phyloP scores from a whole-genome alignment of 2,888 invertebrate genomes.

The Cosmia trapezina region DNA sequence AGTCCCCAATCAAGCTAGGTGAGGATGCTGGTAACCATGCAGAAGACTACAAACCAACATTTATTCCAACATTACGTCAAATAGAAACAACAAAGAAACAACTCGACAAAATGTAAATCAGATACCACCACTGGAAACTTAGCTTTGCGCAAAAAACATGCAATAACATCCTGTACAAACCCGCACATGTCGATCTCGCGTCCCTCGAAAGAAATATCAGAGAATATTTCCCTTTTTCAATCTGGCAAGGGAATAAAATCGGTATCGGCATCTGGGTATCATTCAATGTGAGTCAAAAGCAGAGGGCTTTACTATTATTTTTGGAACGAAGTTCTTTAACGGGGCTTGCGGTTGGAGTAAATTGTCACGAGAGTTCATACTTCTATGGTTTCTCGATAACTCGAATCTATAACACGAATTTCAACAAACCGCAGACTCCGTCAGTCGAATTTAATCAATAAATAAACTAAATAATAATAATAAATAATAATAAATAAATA shows the following conservation, averaged over 20 bases:
- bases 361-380: too few species aligned
- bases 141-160: constrained; percentile 39
- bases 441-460: too few species aligned
- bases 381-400: too few species aligned
- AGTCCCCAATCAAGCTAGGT: not conserved
- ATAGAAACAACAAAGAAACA: constrained; percentile 21
- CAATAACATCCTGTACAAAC: constrained; percentile 38
- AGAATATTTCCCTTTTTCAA: constrained; percentile 58
- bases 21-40: not conserved
- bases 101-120: constrained; percentile 51
- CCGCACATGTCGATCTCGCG: constrained; percentile 30
- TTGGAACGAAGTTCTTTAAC: not conserved
- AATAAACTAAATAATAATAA: too few species aligned
- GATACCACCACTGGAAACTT: constrained; percentile 1
- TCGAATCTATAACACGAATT: too few species aligned
- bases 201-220: constrained; percentile 45
- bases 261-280: constrained; percentile 40
- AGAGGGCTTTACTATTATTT: constrained; percentile 37
- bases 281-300: constrained; percentile 39
- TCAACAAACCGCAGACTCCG: too few species aligned
- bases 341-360: too few species aligned
- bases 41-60: constrained; percentile 1
- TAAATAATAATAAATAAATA: too few species aligned
- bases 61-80: constrained; percentile 2
- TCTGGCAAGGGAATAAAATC: constrained; percentile 57